phyloP scores from a whole-genome alignment of 2,113 vertebrate species.

The Alligator sinensis region DNA sequence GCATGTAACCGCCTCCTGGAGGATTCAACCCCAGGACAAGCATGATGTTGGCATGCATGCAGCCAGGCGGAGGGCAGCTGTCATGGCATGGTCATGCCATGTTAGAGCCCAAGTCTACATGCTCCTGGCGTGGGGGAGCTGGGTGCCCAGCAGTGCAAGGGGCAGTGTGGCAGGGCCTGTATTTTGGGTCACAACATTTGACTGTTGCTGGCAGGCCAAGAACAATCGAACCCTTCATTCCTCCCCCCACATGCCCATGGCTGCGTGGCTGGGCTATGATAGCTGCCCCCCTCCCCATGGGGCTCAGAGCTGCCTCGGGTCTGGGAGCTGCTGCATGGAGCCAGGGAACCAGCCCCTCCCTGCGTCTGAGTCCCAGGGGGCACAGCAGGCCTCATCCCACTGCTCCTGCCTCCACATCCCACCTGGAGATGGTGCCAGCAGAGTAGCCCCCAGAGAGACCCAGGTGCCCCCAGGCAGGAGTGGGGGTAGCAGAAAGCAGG shows the following conservation, averaged over 20 bases:
- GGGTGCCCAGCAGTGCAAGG: background rate
- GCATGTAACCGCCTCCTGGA: background rate
- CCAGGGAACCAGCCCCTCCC: too few relatives aligned
- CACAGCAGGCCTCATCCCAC: background rate
- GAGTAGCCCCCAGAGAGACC: background rate
- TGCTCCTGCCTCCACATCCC: background rate
- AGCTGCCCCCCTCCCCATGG: too few relatives aligned
- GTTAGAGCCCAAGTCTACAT: too few relatives aligned
- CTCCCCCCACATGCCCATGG: constrained; percentile 6
- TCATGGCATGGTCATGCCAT: too few relatives aligned
- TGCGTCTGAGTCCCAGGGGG: background rate
- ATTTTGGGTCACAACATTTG: background rate
- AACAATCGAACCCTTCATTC: background rate
- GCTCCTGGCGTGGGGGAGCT: too few relatives aligned
- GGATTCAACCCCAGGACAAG: too few relatives aligned
- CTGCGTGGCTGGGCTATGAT: background rate
- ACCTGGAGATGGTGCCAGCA: background rate
- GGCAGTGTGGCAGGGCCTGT: background rate
- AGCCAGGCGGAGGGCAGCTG: background rate
- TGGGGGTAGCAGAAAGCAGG: too few relatives aligned
- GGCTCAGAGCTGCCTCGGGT: too few relatives aligned
- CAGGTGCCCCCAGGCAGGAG: too few relatives aligned
- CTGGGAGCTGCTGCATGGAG: too few relatives aligned
- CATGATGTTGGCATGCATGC: background rate
- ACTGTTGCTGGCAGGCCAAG: background rate